Evolutionary conservation across 2,797 vertebrate species (phyloP).

Genomic region (Xenops minutus): DNA sequence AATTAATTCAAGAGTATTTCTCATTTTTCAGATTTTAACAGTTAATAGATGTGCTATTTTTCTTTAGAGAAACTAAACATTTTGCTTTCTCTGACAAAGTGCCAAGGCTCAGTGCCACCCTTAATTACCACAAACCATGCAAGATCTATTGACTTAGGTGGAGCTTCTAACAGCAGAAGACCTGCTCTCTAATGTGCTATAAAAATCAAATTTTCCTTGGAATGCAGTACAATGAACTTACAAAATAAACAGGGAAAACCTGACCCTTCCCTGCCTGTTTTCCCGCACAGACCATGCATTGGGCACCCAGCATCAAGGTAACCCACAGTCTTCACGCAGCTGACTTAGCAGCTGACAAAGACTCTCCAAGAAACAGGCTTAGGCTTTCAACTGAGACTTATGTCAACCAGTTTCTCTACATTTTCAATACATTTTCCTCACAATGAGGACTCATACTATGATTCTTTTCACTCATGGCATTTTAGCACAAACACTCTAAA

Average conservation of each 20-base stretch:
- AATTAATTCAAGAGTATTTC: background rate
- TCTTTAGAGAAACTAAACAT: background rate
- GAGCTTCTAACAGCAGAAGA: background rate
- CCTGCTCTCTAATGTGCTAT: background rate
- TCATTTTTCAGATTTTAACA: background rate
- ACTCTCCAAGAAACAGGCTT: background rate
- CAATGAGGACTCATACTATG: fast-evolving
- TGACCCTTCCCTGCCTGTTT: background rate
- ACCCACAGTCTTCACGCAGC: background rate
- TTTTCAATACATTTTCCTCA: background rate
- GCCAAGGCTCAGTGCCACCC: background rate
- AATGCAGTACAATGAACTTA: background rate
- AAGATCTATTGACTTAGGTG: background rate
- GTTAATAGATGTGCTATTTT: background rate
- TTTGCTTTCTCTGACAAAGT: background rate
- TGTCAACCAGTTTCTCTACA: background rate
- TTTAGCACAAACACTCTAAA: background rate
- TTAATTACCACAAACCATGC: background rate
- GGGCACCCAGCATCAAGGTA: background rate
- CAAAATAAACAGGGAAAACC: background rate
- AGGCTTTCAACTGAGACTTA: background rate
- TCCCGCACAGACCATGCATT: background rate
- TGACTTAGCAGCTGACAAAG: background rate
- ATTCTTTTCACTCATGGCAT: fast-evolving
- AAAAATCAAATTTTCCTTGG: background rate